These are phyloP conservation scores for Leptopilina myrica DNA, from an alignment of 2,888 invertebrate genomes.

Conservation along the genomic window DNA sequence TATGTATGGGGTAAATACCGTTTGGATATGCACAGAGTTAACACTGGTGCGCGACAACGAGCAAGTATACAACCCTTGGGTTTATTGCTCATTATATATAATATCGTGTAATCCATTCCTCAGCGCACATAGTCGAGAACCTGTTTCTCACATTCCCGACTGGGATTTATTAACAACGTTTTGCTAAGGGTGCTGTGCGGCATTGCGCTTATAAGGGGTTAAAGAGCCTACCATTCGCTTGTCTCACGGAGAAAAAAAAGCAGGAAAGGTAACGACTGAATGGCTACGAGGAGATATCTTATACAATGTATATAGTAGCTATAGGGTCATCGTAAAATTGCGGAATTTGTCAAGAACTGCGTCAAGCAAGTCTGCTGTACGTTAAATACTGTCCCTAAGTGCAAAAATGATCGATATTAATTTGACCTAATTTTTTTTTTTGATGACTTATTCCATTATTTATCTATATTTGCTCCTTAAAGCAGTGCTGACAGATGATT, in stretches of 20 bases:
- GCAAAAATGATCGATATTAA: too few species aligned
- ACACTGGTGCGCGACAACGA: slow-evolving; percentile 5
- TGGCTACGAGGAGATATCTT: slow-evolving; percentile 5
- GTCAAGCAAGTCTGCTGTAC: too few species aligned
- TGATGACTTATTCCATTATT: too few species aligned
- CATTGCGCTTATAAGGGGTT: slow-evolving; percentile 13
- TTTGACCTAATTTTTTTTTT: too few species aligned
- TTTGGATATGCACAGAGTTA: neutral
- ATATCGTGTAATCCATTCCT: slow-evolving; percentile 28
- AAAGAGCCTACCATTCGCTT: slow-evolving; percentile 13
- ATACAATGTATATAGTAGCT: neutral
- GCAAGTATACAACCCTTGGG: neutral
- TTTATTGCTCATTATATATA: slow-evolving; percentile 27
- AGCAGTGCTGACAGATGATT: too few species aligned
- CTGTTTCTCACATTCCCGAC: slow-evolving; percentile 22
- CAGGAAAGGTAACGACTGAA: neutral
- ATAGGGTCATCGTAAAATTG: neutral
- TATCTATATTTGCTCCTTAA: too few species aligned
- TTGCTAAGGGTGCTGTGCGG: slow-evolving; percentile 1
- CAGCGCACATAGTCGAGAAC: slow-evolving; percentile 6
- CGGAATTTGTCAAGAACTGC: neutral
- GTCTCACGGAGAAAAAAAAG: neutral
- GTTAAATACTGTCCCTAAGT: too few species aligned
- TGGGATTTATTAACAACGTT: slow-evolving; percentile 30
- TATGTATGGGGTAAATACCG: too few species aligned